Evolutionary conservation across 2,113 vertebrate genomes (phyloP).

Genomic region (Centropristis striata): DNA sequence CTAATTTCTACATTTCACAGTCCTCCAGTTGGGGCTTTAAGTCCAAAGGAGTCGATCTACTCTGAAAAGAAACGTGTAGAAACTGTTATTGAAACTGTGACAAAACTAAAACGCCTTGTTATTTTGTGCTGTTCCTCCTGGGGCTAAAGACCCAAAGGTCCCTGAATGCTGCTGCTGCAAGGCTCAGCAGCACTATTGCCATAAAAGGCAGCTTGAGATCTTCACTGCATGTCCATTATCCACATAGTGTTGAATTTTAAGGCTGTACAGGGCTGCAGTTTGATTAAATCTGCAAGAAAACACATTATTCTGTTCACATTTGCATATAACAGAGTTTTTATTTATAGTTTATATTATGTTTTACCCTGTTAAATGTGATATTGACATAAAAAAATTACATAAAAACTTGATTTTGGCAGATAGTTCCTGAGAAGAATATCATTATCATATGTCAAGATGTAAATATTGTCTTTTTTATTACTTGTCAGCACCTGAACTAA

Average conservation of each 20-base stretch:
- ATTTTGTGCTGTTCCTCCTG: conserved; percentile 38
- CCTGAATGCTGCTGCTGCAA: conserved; percentile 56
- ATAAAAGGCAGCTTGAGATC: conserved; percentile 80
- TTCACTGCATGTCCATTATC: conserved; percentile 51
- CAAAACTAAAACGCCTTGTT: conserved; percentile 11
- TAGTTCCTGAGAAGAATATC: neutral
- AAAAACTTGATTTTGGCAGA: neutral
- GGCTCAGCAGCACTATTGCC: conserved; percentile 69
- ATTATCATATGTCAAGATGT: neutral
- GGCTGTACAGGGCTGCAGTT: neutral
- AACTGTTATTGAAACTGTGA: neutral
- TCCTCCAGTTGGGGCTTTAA: neutral
- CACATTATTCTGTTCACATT: neutral
- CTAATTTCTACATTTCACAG: conserved; percentile 1
- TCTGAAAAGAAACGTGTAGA: neutral
- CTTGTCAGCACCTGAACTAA: neutral
- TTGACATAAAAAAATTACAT: neutral
- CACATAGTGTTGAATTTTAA: conserved; percentile 43
- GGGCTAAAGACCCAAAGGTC: conserved; percentile 49
- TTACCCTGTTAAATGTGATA: neutral
- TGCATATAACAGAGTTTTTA: neutral
- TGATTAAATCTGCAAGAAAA: neutral
- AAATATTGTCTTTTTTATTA: neutral
- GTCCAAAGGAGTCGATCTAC: neutral
- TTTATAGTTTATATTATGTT: neutral